Evolutionary conservation across 2,797 vertebrate genomes (phyloP).

Genomic region (Phoxinus dragarum): DNA sequence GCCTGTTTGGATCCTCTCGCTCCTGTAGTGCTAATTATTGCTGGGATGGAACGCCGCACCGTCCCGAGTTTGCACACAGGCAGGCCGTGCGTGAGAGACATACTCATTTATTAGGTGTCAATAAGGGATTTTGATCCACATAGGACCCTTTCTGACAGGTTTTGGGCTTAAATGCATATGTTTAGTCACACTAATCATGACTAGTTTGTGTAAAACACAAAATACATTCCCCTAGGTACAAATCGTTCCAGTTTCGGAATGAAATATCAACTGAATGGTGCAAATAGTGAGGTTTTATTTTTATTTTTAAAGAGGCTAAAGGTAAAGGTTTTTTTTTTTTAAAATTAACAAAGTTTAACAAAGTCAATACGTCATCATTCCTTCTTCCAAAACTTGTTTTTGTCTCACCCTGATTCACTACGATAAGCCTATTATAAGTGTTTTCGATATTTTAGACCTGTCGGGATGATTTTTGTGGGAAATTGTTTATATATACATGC

Average conservation of each 20-base stretch:
- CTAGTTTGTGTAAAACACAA: not conserved
- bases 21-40: constrained; percentile 63
- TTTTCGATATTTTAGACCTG: not conserved
- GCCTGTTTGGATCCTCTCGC: constrained; percentile 60
- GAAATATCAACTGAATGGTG: not conserved
- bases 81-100: constrained; percentile 42
- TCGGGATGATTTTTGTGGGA: not conserved
- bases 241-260: not conserved
- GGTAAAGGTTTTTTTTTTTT: no score
- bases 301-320: not conserved
- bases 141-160: constrained; percentile 5
- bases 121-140: constrained; percentile 30
- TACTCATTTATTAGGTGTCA: constrained; percentile 56
- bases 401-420: not conserved
- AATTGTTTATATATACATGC: no score
- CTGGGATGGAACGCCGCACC: constrained; percentile 34
- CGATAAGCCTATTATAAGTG: not conserved
- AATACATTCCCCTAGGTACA: not conserved
- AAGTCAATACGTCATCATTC: not conserved
- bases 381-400: not conserved
- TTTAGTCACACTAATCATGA: constrained; percentile 3
- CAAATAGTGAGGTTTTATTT: not conserved
- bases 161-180: not conserved
- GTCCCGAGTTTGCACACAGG: constrained; percentile 36
- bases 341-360: no score